These are phyloP conservation scores for Rotaria sp. DNA, from an alignment of 2,888 invertebrate species.

Conservation along the genomic window DNA sequence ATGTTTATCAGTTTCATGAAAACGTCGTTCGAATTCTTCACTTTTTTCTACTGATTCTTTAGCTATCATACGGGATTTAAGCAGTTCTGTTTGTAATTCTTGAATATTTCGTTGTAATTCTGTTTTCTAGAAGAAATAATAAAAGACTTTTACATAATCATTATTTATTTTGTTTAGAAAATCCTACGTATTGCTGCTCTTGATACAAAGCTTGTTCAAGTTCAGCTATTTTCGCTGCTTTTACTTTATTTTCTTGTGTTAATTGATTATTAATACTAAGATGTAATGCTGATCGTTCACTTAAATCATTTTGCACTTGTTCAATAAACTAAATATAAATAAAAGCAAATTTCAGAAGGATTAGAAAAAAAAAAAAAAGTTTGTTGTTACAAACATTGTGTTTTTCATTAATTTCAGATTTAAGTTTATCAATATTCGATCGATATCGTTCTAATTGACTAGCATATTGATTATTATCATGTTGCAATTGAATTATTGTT, in stretches of 20 bases:
- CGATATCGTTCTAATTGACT: conserved; percentile 4
- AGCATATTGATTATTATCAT: neutral
- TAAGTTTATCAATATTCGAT: neutral
- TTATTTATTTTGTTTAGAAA: neutral
- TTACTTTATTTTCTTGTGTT: neutral
- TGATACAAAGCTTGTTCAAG: neutral
- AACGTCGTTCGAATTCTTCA: neutral
- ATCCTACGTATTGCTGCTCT: neutral
- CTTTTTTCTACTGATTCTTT: neutral
- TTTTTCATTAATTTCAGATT: neutral
- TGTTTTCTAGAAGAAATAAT: neutral
- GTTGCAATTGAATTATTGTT: conserved; percentile 7
- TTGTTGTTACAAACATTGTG: neutral
- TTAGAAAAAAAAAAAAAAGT: neutral
- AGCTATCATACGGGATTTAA: neutral
- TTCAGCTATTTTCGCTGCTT: neutral
- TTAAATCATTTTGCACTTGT: conserved; percentile 2
- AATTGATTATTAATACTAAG: conserved; percentile 3
- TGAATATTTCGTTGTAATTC: neutral
- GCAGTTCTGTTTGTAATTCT: neutral
- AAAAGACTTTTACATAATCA: neutral
- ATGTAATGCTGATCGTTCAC: neutral
- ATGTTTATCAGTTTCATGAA: neutral
- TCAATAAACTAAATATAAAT: neutral
- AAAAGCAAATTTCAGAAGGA: neutral